Evolutionary conservation across 1,140 invertebrate genomes (phyloP).

Genomic region (Heliconius nattereri): DNA sequence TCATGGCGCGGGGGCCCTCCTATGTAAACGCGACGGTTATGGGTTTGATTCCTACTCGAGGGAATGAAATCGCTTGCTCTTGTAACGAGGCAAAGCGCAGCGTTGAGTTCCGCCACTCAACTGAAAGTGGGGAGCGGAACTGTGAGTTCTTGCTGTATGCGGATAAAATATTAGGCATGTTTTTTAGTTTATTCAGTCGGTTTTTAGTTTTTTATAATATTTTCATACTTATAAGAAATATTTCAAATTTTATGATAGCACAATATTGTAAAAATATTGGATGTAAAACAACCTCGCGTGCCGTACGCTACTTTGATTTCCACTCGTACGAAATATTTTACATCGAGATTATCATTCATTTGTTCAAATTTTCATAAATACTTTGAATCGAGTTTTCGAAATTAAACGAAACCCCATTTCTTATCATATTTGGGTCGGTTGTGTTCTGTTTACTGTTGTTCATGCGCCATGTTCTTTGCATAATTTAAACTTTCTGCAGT

Average conservation of each 20-base stretch:
- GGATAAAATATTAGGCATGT: too few species aligned
- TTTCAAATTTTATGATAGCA: background rate
- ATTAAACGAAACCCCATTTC: conserved; percentile 30
- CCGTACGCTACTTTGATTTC: background rate
- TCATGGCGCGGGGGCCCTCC: too few species aligned
- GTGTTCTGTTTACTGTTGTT: conserved; percentile 43
- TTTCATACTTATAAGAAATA: background rate
- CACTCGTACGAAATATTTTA: background rate
- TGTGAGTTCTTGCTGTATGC: too few species aligned
- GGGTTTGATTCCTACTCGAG: too few species aligned
- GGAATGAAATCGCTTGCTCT: too few species aligned
- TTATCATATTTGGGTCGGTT: conserved; percentile 55
- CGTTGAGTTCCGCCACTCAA: too few species aligned
- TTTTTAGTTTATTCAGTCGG: too few species aligned
- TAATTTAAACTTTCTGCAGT: conserved; percentile 39
- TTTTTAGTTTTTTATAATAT: background rate
- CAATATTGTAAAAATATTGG: background rate
- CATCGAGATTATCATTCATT: background rate
- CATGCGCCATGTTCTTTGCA: conserved; percentile 40
- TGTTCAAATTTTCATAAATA: background rate
- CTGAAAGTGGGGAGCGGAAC: too few species aligned
- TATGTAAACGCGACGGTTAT: too few species aligned
- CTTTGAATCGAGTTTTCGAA: background rate
- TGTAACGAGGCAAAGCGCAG: too few species aligned
- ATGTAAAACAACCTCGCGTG: background rate